A percentile compares a stretch with the other conserved stretches of the same genome.
phyloP scores from a whole-genome alignment of 2,113 vertebrate species.

The Aleadryas rufinucha region DNA sequence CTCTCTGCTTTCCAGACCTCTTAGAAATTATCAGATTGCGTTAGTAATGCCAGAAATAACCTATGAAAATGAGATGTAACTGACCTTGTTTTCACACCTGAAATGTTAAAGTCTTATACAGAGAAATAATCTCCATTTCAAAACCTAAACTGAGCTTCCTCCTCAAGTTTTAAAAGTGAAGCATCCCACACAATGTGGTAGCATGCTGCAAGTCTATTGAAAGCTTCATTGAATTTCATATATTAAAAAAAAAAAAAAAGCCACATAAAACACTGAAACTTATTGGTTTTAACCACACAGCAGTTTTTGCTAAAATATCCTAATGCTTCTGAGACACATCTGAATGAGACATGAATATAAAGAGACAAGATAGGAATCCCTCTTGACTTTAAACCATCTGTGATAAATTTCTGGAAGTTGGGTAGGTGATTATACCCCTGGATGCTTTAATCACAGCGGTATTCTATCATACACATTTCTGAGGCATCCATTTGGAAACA shows the following conservation, averaged over 20 bases:
- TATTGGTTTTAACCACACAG: neutral
- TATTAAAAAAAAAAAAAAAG: too few species aligned
- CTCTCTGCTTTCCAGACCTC: neutral
- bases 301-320: neutral
- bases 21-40: neutral
- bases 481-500: neutral
- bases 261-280: neutral
- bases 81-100: neutral
- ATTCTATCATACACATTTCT: neutral
- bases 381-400: neutral
- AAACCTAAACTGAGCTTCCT: neutral
- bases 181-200: neutral
- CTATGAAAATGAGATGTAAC: neutral
- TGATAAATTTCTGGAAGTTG: neutral
- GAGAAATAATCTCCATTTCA: neutral
- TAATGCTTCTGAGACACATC: neutral
- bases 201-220: neutral
- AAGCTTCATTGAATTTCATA: neutral
- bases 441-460: neutral
- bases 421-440: neutral
- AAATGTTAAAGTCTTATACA: neutral
- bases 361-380: neutral
- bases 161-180: neutral
- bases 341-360: neutral
- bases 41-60: neutral